Evolutionary conservation across 2,888 invertebrate genomes (phyloP).

Genomic region (Drosophila kokeensis): DNA sequence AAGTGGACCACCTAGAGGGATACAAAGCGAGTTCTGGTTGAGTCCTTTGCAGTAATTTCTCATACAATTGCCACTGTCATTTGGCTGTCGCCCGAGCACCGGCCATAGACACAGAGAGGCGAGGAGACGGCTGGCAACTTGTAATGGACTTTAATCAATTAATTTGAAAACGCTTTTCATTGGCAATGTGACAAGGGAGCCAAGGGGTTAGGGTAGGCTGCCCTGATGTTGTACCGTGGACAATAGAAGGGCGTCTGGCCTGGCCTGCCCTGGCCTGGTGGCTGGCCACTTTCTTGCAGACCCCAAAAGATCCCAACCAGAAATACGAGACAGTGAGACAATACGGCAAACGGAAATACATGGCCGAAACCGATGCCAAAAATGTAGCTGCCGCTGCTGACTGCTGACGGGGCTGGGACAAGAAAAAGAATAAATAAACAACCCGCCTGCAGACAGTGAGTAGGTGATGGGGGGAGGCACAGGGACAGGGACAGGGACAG

Average conservation of each 20-base stretch:
- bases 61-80: constrained; percentile 80
- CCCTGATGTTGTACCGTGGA: constrained; percentile 7
- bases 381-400: constrained; percentile 47
- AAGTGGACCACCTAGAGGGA: constrained; percentile 51
- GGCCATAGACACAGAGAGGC: not conserved
- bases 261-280: not conserved
- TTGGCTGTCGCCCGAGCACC: constrained; percentile 50
- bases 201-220: not conserved
- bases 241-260: constrained; percentile 49
- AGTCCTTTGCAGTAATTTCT: constrained; percentile 71
- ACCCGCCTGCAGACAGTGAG: constrained; percentile 36
- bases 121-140: constrained; percentile 60
- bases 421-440: constrained; percentile 79
- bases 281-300: constrained; percentile 55
- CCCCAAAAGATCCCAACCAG: constrained; percentile 23
- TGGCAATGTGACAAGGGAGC: constrained; percentile 44
- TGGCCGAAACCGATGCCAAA: constrained; percentile 76
- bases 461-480: not conserved
- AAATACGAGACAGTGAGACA: constrained; percentile 35
- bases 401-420: constrained; percentile 27
- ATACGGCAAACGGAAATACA: constrained; percentile 68
- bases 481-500: not conserved
- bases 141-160: constrained; percentile 82
- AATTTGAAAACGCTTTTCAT: constrained; percentile 80
- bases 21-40: constrained; percentile 31